Base-by-base conservation (phyloP, 2,113 vertebrate species). In the Aramus guarauna region DNA sequence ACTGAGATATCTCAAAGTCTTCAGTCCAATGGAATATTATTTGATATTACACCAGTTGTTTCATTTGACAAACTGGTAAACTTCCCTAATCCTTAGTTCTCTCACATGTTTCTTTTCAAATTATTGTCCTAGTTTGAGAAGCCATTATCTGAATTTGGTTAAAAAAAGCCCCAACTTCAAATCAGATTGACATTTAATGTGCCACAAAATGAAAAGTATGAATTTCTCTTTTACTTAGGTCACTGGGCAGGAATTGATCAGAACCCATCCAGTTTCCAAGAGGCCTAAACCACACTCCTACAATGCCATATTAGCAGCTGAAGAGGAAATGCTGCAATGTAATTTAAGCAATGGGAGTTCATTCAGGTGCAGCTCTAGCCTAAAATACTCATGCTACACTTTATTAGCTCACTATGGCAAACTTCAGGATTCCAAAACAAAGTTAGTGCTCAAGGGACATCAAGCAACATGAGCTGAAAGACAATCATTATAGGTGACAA, bases 211-310 rank as follows among this genome's bases (percentile, higher is more conserved):
- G 15, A 93, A 93, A 88, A 92, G 36, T 48, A 79, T 53, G 11
- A 26, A 52, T 72, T 95, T 84, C 19, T 85, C 67, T 85, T 88
- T 71, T 64, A 86, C 53, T 88, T 82, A 79, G 37, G 62, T 68
- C 66, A 78, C 11, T 36, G 34, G 39, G 64, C 66, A 95, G 32
- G 32, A 94, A 96, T 34, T 92, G 80, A 95, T 94, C 77, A 87
- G 45, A 92, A 81, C 13, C 52, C 39, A 72, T 52, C 53, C 2
- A 2, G 43, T 37, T 91, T 83, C 71, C 83, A 91, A 87, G 18
- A 56, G 22, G 12, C 48, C 26, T 63, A 78, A 78, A 81, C 15
- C 85, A 81, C 24, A 48, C 32, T 37, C 45, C 64, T 34, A 64
- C 16, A 89, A 34, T 21, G 23, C 20, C 21, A 66, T 56, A 45